Evolutionary conservation across 2,797 vertebrate species (phyloP).

Genomic region (Varecia variegata): DNA sequence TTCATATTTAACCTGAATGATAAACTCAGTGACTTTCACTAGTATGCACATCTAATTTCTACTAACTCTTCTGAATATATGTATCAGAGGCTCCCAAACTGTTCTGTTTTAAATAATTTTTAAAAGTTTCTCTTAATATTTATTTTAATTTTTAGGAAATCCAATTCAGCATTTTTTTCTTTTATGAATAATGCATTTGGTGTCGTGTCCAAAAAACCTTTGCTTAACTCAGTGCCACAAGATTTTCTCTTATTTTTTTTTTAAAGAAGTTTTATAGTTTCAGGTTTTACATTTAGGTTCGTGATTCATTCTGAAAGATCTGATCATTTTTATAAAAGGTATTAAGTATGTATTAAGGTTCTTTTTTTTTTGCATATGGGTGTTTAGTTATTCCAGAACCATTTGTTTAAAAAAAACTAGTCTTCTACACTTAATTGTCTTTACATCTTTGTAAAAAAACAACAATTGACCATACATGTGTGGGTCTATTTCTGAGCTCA

Average conservation of each 20-base stretch:
- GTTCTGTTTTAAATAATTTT: not conserved
- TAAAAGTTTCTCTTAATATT: not conserved
- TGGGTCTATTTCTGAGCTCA: not conserved
- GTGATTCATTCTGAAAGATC: not conserved
- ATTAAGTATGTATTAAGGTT: not conserved
- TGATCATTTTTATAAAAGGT: not conserved
- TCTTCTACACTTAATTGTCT: not conserved
- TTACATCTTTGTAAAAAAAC: not conserved
- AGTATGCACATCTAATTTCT: not conserved
- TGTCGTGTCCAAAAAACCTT: not conserved
- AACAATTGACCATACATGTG: not conserved
- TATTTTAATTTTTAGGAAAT: conserved; percentile 30
- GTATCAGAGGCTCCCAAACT: not conserved
- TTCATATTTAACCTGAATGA: not conserved
- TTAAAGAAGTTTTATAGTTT: not conserved
- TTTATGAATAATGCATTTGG: not conserved
- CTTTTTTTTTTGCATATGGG: not conserved
- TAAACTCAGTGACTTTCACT: not conserved
- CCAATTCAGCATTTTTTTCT: not conserved
- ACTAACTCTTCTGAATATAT: not conserved
- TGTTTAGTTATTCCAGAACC: not conserved
- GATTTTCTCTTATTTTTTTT: not conserved
- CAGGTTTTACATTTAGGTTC: not conserved
- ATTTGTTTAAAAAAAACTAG: not conserved
- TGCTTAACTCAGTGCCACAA: not conserved